A percentile compares a stretch with the other conserved stretches of the same genome.
Evolutionary conservation across 2,888 invertebrate species (phyloP).

Genomic region (Trissolcus japonicus): DNA sequence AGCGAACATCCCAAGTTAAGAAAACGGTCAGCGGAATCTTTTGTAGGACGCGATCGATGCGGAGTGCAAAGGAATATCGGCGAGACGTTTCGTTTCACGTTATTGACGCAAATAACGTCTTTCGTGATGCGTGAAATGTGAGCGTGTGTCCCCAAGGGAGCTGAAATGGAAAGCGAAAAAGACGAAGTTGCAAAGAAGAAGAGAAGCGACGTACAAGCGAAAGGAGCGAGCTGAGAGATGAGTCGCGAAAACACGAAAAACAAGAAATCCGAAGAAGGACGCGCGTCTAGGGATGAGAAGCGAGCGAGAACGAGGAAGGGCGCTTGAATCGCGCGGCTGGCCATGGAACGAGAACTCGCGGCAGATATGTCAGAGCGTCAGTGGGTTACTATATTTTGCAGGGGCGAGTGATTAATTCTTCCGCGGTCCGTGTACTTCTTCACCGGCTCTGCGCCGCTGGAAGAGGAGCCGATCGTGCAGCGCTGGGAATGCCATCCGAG

Average conservation of each 20-base stretch:
- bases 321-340: conserved; percentile 47
- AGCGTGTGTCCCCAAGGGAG: conserved; percentile 24
- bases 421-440: conserved; percentile 49
- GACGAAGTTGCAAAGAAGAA: no score
- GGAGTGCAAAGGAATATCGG: conserved; percentile 26
- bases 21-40: conserved; percentile 17
- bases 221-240: not conserved
- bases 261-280: not conserved
- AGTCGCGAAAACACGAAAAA: not conserved
- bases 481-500: conserved; percentile 46
- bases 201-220: no score
- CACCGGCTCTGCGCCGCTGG: conserved; percentile 25
- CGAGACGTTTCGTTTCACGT: conserved; percentile 45
- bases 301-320: conserved; percentile 33
- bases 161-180: conserved; percentile 3
- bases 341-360: conserved; percentile 36
- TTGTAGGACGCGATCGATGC: conserved; percentile 28
- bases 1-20: conserved; percentile 24
- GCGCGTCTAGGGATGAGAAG: conserved; percentile 5
- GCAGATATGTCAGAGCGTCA: conserved; percentile 43
- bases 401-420: conserved; percentile 59
- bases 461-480: conserved; percentile 53
- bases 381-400: conserved; percentile 59
- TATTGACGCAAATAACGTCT: conserved; percentile 50
- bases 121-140: conserved; percentile 46